A percentile compares a stretch with the other conserved stretches of the same genome.
Evolutionary conservation across 2,113 vertebrate species (phyloP).

Genomic region (Mesoclemmys tuberculata): DNA sequence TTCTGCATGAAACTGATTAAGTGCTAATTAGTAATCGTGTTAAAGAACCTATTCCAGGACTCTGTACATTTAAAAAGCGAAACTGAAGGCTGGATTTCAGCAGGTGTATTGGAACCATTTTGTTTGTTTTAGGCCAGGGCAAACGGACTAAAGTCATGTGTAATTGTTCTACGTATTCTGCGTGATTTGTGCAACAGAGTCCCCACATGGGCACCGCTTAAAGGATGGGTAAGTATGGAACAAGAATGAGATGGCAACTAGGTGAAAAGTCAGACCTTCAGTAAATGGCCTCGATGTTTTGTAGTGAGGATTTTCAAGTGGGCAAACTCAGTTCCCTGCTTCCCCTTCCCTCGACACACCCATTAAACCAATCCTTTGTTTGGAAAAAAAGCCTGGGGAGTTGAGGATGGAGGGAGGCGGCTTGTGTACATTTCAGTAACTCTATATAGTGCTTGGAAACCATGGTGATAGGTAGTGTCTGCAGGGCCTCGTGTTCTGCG

Average conservation of each 20-base stretch:
- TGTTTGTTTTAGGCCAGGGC: slow-evolving; percentile 95
- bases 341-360: not conserved
- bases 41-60: slow-evolving; percentile 65
- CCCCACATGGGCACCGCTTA: slow-evolving; percentile 95
- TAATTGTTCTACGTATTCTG: slow-evolving; percentile 98
- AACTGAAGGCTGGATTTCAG: slow-evolving; percentile 61
- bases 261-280: slow-evolving; percentile 20
- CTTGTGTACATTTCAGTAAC: fast-evolving
- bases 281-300: not conserved
- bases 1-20: slow-evolving; percentile 79
- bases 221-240: slow-evolving; percentile 95
- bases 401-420: not conserved
- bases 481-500: fast-evolving
- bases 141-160: slow-evolving; percentile 98
- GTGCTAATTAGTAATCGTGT: slow-evolving; percentile 64
- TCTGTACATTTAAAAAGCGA: slow-evolving; percentile 72
- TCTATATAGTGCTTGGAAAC: not conserved
- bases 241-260: not conserved
- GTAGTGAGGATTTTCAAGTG: too few species aligned
- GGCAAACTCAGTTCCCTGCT: not conserved
- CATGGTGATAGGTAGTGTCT: not conserved
- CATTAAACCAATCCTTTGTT: not conserved
- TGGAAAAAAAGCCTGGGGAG: not conserved
- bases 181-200: slow-evolving; percentile 99
- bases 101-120: slow-evolving; percentile 77